Evolutionary conservation across 2,113 vertebrate genomes (phyloP).

Genomic region (Rhinolophus sinicus): DNA sequence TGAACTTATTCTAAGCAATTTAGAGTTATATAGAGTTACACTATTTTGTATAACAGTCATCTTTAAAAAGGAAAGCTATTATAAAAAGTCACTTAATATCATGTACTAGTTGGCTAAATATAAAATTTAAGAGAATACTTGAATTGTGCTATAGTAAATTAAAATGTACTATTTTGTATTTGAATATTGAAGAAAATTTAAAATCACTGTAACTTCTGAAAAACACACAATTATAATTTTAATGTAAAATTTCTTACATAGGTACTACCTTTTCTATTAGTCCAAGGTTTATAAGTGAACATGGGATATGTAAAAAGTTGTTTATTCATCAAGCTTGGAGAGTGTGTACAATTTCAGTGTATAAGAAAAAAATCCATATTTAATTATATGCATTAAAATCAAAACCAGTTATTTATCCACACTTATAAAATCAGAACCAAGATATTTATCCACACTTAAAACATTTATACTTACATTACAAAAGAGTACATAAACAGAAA

Average conservation of each 20-base stretch:
- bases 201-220: slow-evolving; percentile 77
- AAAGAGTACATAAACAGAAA: slow-evolving; percentile 26
- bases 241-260: slow-evolving; percentile 72
- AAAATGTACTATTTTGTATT: slow-evolving; percentile 81
- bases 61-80: slow-evolving; percentile 71
- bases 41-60: slow-evolving; percentile 77
- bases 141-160: slow-evolving; percentile 80
- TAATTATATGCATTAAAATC: slow-evolving; percentile 62
- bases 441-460: slow-evolving; percentile 59
- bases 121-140: slow-evolving; percentile 79
- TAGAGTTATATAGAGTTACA: slow-evolving; percentile 65
- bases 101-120: slow-evolving; percentile 72
- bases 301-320: slow-evolving; percentile 57
- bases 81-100: slow-evolving; percentile 73
- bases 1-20: slow-evolving; percentile 77
- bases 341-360: slow-evolving; percentile 25
- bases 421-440: slow-evolving; percentile 69
- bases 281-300: slow-evolving; percentile 69
- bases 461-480: slow-evolving; percentile 48
- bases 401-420: slow-evolving; percentile 71
- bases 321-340: slow-evolving; percentile 53
- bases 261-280: slow-evolving; percentile 71
- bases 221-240: slow-evolving; percentile 63
- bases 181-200: slow-evolving; percentile 75
- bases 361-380: slow-evolving; percentile 66